A percentile compares a stretch with the other conserved stretches of the same genome.
Evolutionary conservation across 2,888 invertebrate species (phyloP).

Genomic region (Globia sparganii): DNA sequence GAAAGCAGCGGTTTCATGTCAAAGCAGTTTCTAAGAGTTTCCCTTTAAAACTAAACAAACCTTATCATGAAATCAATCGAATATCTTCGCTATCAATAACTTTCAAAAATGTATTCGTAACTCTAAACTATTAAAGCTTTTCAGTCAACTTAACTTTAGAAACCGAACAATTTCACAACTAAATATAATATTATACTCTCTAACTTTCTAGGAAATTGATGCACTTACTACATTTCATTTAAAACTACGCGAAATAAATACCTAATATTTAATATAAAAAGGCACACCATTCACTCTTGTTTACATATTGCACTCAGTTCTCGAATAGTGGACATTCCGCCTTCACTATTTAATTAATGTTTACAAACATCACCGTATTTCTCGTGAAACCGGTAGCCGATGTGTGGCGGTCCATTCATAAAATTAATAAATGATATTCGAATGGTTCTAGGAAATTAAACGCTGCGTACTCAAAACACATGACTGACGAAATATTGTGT

Average conservation of each 20-base stretch:
- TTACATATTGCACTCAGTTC: constrained; percentile 14
- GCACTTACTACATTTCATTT: background rate
- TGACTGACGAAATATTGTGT: background rate
- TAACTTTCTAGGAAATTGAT: background rate
- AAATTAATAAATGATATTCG: constrained; percentile 30
- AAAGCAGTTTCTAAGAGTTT: background rate
- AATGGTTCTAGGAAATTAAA: background rate
- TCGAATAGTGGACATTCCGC: background rate
- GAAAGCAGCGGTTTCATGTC: background rate
- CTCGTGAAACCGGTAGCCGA: constrained; percentile 26
- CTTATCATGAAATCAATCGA: background rate
- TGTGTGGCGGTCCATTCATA: constrained; percentile 28
- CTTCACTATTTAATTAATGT: constrained; percentile 26
- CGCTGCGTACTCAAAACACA: background rate
- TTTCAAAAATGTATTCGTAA: background rate
- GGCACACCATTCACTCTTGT: background rate
- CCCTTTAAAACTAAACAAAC: background rate
- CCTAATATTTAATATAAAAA: background rate
- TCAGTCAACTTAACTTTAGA: background rate
- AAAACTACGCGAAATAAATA: background rate
- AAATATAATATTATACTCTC: background rate
- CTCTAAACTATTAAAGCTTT: background rate
- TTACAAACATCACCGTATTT: constrained; percentile 50
- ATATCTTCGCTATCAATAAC: background rate
- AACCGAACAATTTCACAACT: background rate